These are phyloP conservation scores for Sussaba pulchella DNA, from an alignment of 2,888 invertebrate genomes.

Conservation along the genomic window DNA sequence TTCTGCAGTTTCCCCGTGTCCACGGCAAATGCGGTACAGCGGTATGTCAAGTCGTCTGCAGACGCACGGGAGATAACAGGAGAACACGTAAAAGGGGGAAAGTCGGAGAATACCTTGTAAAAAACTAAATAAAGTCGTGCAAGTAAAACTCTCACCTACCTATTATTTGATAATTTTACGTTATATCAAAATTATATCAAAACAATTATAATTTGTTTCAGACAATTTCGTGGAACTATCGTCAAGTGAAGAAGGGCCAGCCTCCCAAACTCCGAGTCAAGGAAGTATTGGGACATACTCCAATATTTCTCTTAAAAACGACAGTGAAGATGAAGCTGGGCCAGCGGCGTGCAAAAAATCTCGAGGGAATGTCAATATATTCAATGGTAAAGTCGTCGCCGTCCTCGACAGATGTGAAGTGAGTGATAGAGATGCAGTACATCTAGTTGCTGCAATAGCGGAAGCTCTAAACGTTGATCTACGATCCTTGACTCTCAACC, in stretches of 20 bases:
- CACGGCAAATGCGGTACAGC: no score
- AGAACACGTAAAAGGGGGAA: no score
- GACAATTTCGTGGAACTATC: conserved; percentile 29
- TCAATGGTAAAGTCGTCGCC: conserved; percentile 53
- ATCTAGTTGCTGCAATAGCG: conserved; percentile 62
- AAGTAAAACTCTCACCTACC: background rate
- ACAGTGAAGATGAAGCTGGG: conserved; percentile 51
- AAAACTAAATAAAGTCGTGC: background rate
- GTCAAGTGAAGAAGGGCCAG: conserved; percentile 30
- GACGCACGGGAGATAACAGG: no score
- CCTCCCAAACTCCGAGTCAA: conserved; percentile 55
- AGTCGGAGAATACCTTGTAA: no score
- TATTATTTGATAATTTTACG: background rate
- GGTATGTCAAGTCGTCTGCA: no score
- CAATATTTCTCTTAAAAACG: conserved; percentile 50
- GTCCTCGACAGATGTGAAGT: conserved; percentile 53
- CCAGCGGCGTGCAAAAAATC: conserved; percentile 42
- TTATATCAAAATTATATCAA: background rate
- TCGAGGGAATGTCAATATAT: conserved; percentile 51
- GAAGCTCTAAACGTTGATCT: conserved; percentile 55
- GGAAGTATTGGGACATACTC: conserved; percentile 62
- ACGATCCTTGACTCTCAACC: conserved; percentile 57
- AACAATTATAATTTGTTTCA: background rate
- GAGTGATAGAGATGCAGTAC: conserved; percentile 65
- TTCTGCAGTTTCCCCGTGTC: no score